phyloP scores from a whole-genome alignment of 2,797 vertebrate species.

The Xenentodon cancila region DNA sequence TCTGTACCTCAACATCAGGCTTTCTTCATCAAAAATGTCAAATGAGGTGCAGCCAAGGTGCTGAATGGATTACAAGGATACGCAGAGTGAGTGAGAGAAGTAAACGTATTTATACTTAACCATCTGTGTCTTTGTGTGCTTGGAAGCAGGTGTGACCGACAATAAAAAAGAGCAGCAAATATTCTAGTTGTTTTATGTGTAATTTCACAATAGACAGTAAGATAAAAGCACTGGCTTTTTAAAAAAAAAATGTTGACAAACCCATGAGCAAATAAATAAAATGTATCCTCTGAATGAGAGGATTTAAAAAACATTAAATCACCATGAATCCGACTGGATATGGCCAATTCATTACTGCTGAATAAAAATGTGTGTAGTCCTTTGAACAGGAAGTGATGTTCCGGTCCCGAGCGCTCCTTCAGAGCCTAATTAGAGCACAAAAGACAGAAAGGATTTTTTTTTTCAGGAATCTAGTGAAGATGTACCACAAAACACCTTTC shows the following conservation, averaged over 20 bases:
- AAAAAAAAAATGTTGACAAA: slow-evolving; percentile 40
- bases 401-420: slow-evolving; percentile 39
- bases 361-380: slow-evolving; percentile 18
- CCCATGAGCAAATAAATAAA: slow-evolving; percentile 52
- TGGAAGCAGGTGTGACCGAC: slow-evolving; percentile 23
- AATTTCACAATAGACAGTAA: slow-evolving; percentile 58
- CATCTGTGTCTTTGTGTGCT: slow-evolving; percentile 35
- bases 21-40: slow-evolving; percentile 22
- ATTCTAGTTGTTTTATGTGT: slow-evolving; percentile 45
- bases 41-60: slow-evolving; percentile 14
- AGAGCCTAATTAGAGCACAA: slow-evolving; percentile 71
- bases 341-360: slow-evolving; percentile 54
- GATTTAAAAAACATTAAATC: slow-evolving; percentile 35
- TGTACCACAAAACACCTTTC: slow-evolving; percentile 46
- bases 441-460: slow-evolving; percentile 41
- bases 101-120: slow-evolving; percentile 42
- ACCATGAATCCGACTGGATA: slow-evolving; percentile 32
- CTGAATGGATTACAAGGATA: slow-evolving; percentile 40
- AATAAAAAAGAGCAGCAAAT: slow-evolving; percentile 28
- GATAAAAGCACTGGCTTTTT: slow-evolving; percentile 45
- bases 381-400: slow-evolving; percentile 62
- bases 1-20: slow-evolving; percentile 31
- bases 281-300: slow-evolving; percentile 33
- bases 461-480: slow-evolving; percentile 51
- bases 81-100: slow-evolving; percentile 31